Conservation (phyloP, 2,113 vertebrate species). For the Nicator chloris region DNA sequence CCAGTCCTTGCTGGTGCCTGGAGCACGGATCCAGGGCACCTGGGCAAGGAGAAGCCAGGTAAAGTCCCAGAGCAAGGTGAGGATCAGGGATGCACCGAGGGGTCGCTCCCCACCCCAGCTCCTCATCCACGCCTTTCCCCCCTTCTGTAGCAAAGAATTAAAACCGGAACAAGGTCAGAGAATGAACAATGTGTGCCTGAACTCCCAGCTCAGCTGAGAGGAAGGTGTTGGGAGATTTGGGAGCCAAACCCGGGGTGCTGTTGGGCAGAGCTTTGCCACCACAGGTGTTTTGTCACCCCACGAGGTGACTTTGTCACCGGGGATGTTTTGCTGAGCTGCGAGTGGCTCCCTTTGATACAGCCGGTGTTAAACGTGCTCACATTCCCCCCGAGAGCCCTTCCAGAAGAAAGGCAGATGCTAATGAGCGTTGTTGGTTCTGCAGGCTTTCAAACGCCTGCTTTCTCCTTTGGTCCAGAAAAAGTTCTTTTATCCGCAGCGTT, state of each 20-base stretch:
- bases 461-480: neutral
- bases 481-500: constrained; percentile 41
- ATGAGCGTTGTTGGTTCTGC: constrained; percentile 2
- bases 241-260: neutral
- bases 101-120: neutral
- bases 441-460: constrained; percentile 7
- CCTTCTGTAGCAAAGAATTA: accelerated
- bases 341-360: neutral
- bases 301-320: neutral
- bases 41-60: neutral
- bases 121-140: neutral
- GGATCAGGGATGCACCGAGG: neutral
- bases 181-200: accelerated
- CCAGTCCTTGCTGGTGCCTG: neutral
- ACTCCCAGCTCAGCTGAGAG: neutral
- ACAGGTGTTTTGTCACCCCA: accelerated
- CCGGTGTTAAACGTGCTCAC: neutral
- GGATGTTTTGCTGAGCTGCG: neutral
- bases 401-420: constrained; percentile 33
- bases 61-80: accelerated
- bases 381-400: neutral
- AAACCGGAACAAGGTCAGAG: neutral
- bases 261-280: neutral
- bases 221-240: neutral
- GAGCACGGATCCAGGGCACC: accelerated